Evolutionary conservation across 2,797 vertebrate genomes (phyloP).

Genomic region (Microctenopoma steveboyesi): DNA sequence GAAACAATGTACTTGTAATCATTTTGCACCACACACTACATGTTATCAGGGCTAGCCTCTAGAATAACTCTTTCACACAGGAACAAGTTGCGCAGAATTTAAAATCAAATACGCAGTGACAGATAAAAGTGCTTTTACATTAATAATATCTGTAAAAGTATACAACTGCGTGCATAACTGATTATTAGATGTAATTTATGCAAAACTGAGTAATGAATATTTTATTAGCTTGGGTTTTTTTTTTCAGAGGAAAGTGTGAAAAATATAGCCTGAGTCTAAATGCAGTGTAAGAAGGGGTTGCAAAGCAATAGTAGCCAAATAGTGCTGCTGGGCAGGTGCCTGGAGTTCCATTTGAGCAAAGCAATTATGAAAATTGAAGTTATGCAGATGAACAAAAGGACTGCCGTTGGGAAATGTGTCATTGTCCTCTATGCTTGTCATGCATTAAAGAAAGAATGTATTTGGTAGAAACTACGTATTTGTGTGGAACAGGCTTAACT

Average conservation of each 20-base stretch:
- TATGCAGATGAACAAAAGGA: slow-evolving; percentile 84
- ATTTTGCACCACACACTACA: not conserved
- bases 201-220: slow-evolving; percentile 67
- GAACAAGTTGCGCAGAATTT: slow-evolving; percentile 28
- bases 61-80: not conserved
- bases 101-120: slow-evolving; percentile 68
- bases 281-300: slow-evolving; percentile 44
- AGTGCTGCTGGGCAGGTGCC: slow-evolving; percentile 76
- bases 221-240: slow-evolving; percentile 50
- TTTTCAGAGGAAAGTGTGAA: slow-evolving; percentile 54
- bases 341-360: slow-evolving; percentile 77
- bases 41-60: not conserved
- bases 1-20: not conserved
- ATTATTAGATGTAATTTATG: slow-evolving; percentile 74
- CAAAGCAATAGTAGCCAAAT: slow-evolving; percentile 58
- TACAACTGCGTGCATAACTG: slow-evolving; percentile 69
- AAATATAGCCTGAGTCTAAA: slow-evolving; percentile 68
- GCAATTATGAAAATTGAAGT: slow-evolving; percentile 85
- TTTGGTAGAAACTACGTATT: slow-evolving; percentile 20
- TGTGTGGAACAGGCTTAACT: slow-evolving; percentile 5
- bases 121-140: slow-evolving; percentile 72
- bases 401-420: slow-evolving; percentile 72
- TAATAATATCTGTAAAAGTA: slow-evolving; percentile 65
- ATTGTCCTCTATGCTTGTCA: slow-evolving; percentile 51
- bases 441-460: slow-evolving; percentile 33